A percentile compares a stretch with the other conserved stretches of the same genome.
Evolutionary conservation across 2,797 vertebrate species (phyloP).

Genomic region (Micrastur ruficollis): DNA sequence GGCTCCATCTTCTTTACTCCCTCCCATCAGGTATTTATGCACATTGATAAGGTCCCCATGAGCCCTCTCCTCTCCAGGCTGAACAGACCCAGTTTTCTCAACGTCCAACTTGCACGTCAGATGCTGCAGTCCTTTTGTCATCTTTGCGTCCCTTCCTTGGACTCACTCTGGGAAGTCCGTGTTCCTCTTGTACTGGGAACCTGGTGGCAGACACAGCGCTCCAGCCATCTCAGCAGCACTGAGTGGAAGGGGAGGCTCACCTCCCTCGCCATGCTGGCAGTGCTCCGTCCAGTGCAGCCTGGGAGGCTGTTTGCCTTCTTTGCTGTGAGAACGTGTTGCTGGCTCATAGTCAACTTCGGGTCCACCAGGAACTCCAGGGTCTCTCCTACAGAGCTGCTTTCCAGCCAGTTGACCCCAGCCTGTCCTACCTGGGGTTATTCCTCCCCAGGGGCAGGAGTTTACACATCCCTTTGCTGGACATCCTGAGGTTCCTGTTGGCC

Average conservation of each 20-base stretch:
- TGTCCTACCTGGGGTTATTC: background rate
- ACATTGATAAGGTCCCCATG: background rate
- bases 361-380: background rate
- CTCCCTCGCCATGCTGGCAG: rapidly evolving
- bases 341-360: background rate
- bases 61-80: background rate
- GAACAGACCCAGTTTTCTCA: background rate
- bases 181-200: background rate
- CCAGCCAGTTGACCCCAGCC: background rate
- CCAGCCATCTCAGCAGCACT: background rate
- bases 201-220: background rate
- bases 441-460: background rate
- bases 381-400: background rate
- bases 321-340: background rate
- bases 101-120: rapidly evolving
- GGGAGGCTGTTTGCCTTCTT: background rate
- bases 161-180: rapidly evolving
- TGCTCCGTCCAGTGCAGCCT: background rate
- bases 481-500: background rate
- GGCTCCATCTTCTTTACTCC: background rate
- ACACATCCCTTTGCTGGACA: background rate
- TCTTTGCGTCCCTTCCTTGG: background rate
- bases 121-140: background rate
- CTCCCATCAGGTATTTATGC: background rate
- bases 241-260: background rate